Base-by-base conservation (phyloP, 2,888 invertebrate genomes). In the Troglohyphantes excavatus region DNA sequence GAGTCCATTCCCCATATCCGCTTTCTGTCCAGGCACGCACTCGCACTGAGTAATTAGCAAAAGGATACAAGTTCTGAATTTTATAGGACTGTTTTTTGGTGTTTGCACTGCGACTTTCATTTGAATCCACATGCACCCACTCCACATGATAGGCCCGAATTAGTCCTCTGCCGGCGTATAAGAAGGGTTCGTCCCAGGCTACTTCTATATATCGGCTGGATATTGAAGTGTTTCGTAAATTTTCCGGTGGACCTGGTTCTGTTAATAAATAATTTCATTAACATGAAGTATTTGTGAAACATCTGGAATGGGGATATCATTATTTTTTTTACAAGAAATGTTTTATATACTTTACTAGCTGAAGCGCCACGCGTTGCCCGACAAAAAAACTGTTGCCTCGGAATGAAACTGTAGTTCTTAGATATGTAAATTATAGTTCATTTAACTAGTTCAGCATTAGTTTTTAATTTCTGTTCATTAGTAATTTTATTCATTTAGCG, bases 171-270 rank as follows among this genome's bases (percentile, higher is more conserved):
- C 33, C 23, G 13, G 23, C 19, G n/a, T 26, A n/a, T 3, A 72
- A 33, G 3, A 23, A n/a, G 6, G 81, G 81, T 13, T 67, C 67
- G 7, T 39, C 19, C 87, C 87, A 88, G 19, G 27, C 33, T 0
- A 88, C 6, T 11, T 23, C 11, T 23, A 88, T 17, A 19, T 65
- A 81, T 3, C 46, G 46, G 39, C 73, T 67, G 2, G 65, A 67
- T 5, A 19, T 23, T 3, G 13, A 0, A 2, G 9, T 17, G 13
- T n/a, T n/a, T 3, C 1, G 27, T 2, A 88, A 7, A 9, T 73
- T 53, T 6, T 43, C 21, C 6, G 87, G 87, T 5, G 39, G 39
- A 2, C n/a, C 13, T 6, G 87, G 87, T 29, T 46, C 87, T 87
- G 65, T n/a, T n/a, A n/a, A n/a, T n/a, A n/a, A n/a, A n/a, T n/a